phyloP scores from a whole-genome alignment of 1,140 invertebrate species.

The Idris sp. region DNA sequence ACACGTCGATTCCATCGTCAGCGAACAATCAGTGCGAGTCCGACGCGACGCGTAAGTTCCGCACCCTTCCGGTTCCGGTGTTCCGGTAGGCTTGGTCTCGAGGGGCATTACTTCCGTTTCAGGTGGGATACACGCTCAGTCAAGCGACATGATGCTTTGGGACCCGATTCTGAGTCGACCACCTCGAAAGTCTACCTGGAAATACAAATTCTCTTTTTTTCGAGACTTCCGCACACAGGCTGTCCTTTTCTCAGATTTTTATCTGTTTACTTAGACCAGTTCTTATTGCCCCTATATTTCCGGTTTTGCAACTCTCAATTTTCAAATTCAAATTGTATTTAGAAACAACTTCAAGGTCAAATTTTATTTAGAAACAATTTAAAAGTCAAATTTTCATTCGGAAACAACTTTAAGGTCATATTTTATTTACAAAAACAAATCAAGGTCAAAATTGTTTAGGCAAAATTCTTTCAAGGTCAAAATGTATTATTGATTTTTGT shows the following conservation, averaged over 20 bases:
- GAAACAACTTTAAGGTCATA: too few relatives aligned
- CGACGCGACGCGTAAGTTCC: slow-evolving; percentile 70
- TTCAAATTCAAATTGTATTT: too few relatives aligned
- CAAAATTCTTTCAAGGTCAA: too few relatives aligned
- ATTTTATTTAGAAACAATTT: too few relatives aligned
- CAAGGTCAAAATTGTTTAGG: too few relatives aligned
- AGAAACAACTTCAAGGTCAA: too few relatives aligned
- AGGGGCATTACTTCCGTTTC: slow-evolving; percentile 72
- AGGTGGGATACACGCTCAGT: slow-evolving; percentile 77
- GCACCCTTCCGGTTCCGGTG: slow-evolving; percentile 78
- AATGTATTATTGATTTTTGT: too few relatives aligned
- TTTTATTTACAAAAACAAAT: too few relatives aligned
- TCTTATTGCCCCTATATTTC: too few relatives aligned
- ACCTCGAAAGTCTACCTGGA: slow-evolving; percentile 60
- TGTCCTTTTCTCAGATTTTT: slow-evolving; percentile 44
- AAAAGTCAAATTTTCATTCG: too few relatives aligned
- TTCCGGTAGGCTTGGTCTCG: slow-evolving; percentile 76
- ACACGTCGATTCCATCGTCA: slow-evolving; percentile 69
- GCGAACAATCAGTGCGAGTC: slow-evolving; percentile 76
- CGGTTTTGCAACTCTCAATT: too few relatives aligned
- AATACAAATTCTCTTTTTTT: slow-evolving; percentile 61
- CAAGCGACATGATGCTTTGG: slow-evolving; percentile 70
- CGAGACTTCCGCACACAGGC: slow-evolving; percentile 53
- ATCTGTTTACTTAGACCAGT: too few relatives aligned
- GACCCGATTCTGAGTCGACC: slow-evolving; percentile 53